These are phyloP conservation scores for Calephelis nemesis DNA, from an alignment of 1,140 invertebrate genomes.

Conservation along the genomic window DNA sequence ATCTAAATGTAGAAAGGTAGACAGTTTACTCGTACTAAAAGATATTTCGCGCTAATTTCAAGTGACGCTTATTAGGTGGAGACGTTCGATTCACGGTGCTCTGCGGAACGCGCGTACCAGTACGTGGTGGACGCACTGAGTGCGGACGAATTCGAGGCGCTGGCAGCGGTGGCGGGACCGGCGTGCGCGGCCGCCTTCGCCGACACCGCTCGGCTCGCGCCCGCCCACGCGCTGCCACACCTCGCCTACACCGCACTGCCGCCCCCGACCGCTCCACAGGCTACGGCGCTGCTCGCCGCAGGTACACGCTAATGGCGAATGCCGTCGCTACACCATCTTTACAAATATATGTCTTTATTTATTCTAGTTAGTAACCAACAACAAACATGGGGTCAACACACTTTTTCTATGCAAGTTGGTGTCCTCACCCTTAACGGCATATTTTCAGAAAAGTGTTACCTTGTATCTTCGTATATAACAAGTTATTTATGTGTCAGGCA, in stretches of 20 bases:
- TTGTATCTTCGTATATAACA: neutral
- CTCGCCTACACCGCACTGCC: slow-evolving; percentile 55
- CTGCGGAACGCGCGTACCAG: slow-evolving; percentile 45
- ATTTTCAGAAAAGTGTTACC: neutral
- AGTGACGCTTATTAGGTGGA: slow-evolving; percentile 42
- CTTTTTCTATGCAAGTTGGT: neutral
- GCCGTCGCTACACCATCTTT: neutral
- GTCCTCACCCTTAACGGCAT: neutral
- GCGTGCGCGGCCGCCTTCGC: slow-evolving; percentile 58
- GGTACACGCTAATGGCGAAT: neutral
- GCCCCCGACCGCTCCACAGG: slow-evolving; percentile 27
- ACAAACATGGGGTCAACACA: too few relatives aligned
- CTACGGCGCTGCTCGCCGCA: slow-evolving; percentile 25
- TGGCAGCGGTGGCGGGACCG: slow-evolving; percentile 56
- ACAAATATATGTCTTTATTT: too few relatives aligned
- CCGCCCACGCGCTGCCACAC: slow-evolving; percentile 44
- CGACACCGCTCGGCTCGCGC: slow-evolving; percentile 50
- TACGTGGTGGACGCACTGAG: slow-evolving; percentile 50
- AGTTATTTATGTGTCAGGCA: slow-evolving; percentile 34
- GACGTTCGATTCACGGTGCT: slow-evolving; percentile 50
- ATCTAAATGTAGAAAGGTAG: too few relatives aligned
- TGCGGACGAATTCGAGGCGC: slow-evolving; percentile 46
- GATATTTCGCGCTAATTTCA: too few relatives aligned
- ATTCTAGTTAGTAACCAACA: too few relatives aligned
- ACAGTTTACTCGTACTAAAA: too few relatives aligned